A percentile compares a stretch with the other conserved stretches of the same genome.
These are phyloP conservation scores for Hassar affinis DNA, from an alignment of 2,113 vertebrate genomes.

Conservation along the genomic window DNA sequence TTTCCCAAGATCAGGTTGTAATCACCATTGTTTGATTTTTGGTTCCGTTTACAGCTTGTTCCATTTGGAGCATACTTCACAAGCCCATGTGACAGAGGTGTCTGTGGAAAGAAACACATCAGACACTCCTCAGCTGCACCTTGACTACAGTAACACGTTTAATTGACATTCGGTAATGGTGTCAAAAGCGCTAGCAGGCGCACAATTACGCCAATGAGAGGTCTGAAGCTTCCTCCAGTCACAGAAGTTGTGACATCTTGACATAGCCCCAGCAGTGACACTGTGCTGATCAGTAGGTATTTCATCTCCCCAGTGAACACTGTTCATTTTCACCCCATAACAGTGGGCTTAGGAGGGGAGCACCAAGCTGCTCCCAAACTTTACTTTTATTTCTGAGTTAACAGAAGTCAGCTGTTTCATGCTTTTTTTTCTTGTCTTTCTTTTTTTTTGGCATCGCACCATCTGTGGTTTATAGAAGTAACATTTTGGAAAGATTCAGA, in stretches of 20 bases:
- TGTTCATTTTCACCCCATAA: conserved; percentile 74
- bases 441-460: conserved; percentile 42
- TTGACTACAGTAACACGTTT: conserved; percentile 61
- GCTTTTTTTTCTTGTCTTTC: conserved; percentile 53
- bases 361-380: conserved; percentile 51
- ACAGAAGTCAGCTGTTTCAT: conserved; percentile 66
- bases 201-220: conserved; percentile 45
- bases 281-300: conserved; percentile 49
- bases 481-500: neutral
- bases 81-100: conserved; percentile 9
- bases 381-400: conserved; percentile 45
- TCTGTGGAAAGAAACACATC: conserved; percentile 48
- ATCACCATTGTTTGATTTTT: conserved; percentile 28
- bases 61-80: conserved; percentile 13
- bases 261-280: conserved; percentile 47
- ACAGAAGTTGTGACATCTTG: conserved; percentile 45
- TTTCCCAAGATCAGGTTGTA: neutral
- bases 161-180: conserved; percentile 67
- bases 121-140: conserved; percentile 48
- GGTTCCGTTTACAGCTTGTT: conserved; percentile 12
- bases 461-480: conserved; percentile 13
- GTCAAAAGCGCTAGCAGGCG: conserved; percentile 63
- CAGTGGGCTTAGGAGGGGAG: conserved; percentile 63
- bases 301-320: conserved; percentile 53
- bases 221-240: conserved; percentile 41